Evolutionary conservation across 1,140 invertebrate genomes (phyloP), one percentile per base, ranked within the genome.

Genomic region (Trigoniulus corallinus): DNA sequence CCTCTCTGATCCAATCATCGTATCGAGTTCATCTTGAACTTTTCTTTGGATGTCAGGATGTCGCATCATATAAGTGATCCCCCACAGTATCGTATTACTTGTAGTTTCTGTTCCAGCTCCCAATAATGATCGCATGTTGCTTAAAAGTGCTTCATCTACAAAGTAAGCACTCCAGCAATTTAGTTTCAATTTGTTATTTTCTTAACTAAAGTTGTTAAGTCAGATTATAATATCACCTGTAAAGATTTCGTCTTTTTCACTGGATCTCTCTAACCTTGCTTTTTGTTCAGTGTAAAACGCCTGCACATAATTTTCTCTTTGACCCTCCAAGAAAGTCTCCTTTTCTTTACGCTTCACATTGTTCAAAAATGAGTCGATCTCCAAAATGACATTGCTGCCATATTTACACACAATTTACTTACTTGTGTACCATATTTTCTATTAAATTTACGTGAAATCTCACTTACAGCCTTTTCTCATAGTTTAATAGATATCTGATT

Each of bases 81-180:
- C 77, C 87, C 89, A 95, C 43, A 85, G 72, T 1, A 95, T 63
- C 0, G 88, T 85, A 1, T 82, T 91, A 55, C 92, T 91, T 23
- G 93, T 88, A 0, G 91, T 95, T 67, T 95, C 92, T 77, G 92
- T 88, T 7, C 89, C 89, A 53, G 86, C 88, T 1, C 83, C 81
- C 70, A 92, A 95, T 18, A 96, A 68, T 62, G 94, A 89, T 2
- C 81, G 83, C 55, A 92, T 78, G 34, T 34, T 34, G 7, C 7
- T 7, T 15, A 34, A 15, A 7, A 34, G 15, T 7, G 7, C 15
- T 34, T 34, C 29, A 7, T 34, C 29, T 34, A 34, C 7, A 34
- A 34, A 34, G n/a, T n/a, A n/a, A n/a, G n/a, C n/a, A n/a, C n/a
- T n/a, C n/a, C n/a, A n/a, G n/a, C n/a, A n/a, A n/a, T n/a, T n/a